Evolutionary conservation across 2,113 vertebrate genomes (phyloP).

Genomic region (Phoenicopterus ruber): DNA sequence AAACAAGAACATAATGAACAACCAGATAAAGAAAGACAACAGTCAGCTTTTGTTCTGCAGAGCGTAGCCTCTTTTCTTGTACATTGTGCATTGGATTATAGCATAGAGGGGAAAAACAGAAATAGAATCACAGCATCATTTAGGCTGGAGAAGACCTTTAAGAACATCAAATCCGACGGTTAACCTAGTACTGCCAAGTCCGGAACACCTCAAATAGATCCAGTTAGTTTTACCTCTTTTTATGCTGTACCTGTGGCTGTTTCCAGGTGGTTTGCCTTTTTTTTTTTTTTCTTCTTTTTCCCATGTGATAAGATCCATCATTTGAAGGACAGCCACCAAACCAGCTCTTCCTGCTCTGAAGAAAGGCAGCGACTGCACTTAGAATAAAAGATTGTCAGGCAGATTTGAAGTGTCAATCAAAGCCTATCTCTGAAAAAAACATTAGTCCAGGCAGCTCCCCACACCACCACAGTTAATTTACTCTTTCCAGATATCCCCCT

Average conservation of each 20-base stretch:
- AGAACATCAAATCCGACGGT: no score
- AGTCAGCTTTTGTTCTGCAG: not conserved
- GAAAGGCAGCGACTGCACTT: conserved; percentile 14
- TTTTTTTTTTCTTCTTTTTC: not conserved
- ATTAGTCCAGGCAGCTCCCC: conserved; percentile 28
- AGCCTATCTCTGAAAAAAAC: conserved; percentile 36
- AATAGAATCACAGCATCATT: not conserved
- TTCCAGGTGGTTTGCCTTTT: not conserved
- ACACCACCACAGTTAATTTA: not conserved
- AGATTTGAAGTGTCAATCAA: conserved; percentile 54
- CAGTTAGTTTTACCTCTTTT: conserved; percentile 15
- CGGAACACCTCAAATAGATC: not conserved
- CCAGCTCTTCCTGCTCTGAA: conserved; percentile 26
- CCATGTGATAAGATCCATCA: conserved; percentile 6
- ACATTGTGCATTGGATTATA: not conserved
- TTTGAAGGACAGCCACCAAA: conserved; percentile 41
- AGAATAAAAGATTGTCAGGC: conserved; percentile 41
- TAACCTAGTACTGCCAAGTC: not conserved
- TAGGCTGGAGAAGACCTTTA: no score
- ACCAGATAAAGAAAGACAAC: not conserved
- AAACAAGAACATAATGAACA: not conserved
- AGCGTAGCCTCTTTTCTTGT: not conserved
- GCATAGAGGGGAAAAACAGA: not conserved
- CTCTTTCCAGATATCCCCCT: conserved; percentile 16
- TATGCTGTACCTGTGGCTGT: not conserved